A percentile compares a stretch with the other conserved stretches of the same genome.
These are phyloP conservation scores for Pseudanteris insignis DNA, from an alignment of 2,888 invertebrate genomes.

Conservation along the genomic window DNA sequence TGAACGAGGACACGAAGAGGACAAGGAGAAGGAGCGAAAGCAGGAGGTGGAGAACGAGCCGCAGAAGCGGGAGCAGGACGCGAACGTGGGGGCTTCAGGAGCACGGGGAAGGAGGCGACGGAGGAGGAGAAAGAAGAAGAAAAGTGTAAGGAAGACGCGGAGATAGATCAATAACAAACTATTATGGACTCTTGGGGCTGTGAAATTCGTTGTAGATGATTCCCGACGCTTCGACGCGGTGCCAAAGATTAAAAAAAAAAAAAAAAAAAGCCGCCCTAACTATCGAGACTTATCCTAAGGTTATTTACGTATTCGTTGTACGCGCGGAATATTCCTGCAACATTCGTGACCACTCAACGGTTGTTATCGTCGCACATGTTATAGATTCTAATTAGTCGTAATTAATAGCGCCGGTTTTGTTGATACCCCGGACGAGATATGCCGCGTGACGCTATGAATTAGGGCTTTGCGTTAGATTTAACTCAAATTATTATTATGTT, in stretches of 20 bases:
- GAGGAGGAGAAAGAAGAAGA: conserved; percentile 50
- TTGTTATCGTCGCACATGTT: too few relatives aligned
- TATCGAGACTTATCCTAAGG: too few relatives aligned
- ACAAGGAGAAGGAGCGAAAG: conserved; percentile 44
- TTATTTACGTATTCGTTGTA: too few relatives aligned
- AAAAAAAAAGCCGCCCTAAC: too few relatives aligned
- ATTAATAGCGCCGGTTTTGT: conserved; percentile 15
- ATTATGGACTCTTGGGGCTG: conserved; percentile 57
- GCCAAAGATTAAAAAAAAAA: too few relatives aligned
- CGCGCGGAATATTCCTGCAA: too few relatives aligned
- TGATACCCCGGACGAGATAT: conserved; percentile 4
- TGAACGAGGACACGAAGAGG: conserved; percentile 49
- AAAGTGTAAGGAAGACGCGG: conserved; percentile 57
- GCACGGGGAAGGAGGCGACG: conserved; percentile 21
- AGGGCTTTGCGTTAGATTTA: too few relatives aligned
- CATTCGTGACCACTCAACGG: too few relatives aligned
- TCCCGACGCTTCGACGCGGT: conserved; percentile 10
- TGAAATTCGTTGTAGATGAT: conserved; percentile 29
- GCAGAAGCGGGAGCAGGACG: conserved; percentile 37
- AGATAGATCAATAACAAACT: conserved; percentile 65
- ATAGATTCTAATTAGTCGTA: conserved; percentile 21
- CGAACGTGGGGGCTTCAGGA: conserved; percentile 48
- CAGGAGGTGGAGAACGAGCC: conserved; percentile 51
- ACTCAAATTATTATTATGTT: too few relatives aligned
- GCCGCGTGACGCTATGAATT: too few relatives aligned